Base-by-base conservation (phyloP, 2,797 vertebrate species). In the Lepidocolaptes lacrymiger region DNA sequence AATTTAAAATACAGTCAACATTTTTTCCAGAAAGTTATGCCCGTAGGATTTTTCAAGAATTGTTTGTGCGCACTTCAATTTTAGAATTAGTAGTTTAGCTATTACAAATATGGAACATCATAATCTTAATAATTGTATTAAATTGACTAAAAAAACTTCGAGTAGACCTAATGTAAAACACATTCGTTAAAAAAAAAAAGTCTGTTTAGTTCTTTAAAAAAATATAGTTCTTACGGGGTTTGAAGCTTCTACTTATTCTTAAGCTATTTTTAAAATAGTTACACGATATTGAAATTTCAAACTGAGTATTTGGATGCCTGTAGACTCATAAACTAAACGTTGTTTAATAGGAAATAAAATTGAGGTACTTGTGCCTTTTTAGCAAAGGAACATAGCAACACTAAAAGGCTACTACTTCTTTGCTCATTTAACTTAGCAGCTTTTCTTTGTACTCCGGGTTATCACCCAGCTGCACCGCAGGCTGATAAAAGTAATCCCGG, bases 21-120 rank as follows among this genome's bases (percentile, higher is more conserved):
- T 84, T 91, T 96, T 88, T 85, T 41, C 34, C 44, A 79, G 80
- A 87, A 95, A 97, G 49, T 85, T 64, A 81, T 68, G 17, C 12
- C 59, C 61, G 63, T 81, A 61, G 10, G 67, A 59, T 83, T 95
- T 83, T 72, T 30, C n/a, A 43, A 94, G 73, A 97, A 96, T 95
- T 97, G 92, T 72, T 86, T 93, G 58, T 76, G 71, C 64, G 69
- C 43, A 67, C 49, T 85, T 93, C 56, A 75, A 28, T 95, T 97
- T 95, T 89, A 88, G 44, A 79, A 80, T 88, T 77, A 89, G 80
- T 66, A 59, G 59, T 55, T 83, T 93, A 78, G 22, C 64, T 64
- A 21, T 71, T 92, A 54, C 48, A 75, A 92, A 88, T n/a, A 67
- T 89, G 51, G 22, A 55, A 59, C 12, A 46, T 64, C 26, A 17